Conservation (phyloP, 1,140 invertebrate genomes). For the Euura saliciscinereae region DNA sequence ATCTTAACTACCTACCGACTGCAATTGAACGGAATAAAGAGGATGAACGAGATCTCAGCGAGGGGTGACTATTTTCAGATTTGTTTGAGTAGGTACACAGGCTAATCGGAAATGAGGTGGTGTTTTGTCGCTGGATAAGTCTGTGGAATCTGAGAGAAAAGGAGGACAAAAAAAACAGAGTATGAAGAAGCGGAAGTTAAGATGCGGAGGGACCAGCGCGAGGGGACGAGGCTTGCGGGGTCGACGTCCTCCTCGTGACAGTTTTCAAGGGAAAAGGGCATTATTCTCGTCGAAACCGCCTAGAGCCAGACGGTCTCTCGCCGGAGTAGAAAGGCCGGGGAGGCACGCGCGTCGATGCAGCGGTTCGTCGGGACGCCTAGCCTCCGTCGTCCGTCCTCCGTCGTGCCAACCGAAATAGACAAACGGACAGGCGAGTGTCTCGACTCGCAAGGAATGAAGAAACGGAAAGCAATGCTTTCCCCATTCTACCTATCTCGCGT, state of each 20-base stretch:
- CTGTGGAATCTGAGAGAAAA: background rate
- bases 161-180: background rate
- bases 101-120: constrained; percentile 1
- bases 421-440: background rate
- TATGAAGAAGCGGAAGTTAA: background rate
- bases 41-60: background rate
- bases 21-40: background rate
- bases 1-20: background rate
- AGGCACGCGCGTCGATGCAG: constrained; percentile 4
- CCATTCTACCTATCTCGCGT: background rate
- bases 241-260: constrained; percentile 2
- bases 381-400: background rate
- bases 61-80: background rate
- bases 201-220: background rate
- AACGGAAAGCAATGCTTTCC: background rate
- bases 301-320: background rate
- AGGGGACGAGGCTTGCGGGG: background rate
- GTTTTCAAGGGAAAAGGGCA: constrained; percentile 7
- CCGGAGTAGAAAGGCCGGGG: constrained; percentile 1
- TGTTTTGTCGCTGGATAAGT: constrained; percentile 1
- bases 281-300: constrained; percentile 5
- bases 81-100: background rate
- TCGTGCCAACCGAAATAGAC: constrained; percentile 2
- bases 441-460: constrained; percentile 4
- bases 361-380: background rate